Base-by-base conservation (phyloP, 2,797 vertebrate species). In the Alcedo atthis region DNA sequence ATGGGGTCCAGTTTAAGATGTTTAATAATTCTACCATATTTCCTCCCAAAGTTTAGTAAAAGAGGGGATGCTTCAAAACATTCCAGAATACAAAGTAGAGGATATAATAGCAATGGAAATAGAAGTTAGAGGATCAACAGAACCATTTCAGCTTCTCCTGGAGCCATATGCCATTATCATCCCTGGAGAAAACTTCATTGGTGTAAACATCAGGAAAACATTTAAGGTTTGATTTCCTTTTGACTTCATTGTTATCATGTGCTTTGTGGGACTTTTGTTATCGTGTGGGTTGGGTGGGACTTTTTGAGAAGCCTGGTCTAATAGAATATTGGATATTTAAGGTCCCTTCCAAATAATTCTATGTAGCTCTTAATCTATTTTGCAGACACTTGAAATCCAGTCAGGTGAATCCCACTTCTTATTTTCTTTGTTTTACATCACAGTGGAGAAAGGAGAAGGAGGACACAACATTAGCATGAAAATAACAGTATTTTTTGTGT, bases 141-240 rank as follows among this genome's bases (percentile, higher is more conserved):
- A 98, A 93, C 98, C 98, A 1, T 98, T 98, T 96, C 90, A 98
- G 62, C 81, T 99, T 55, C 97, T 98, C 43, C 91, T 99, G 66
- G 99, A 99, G 33, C 99, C 99, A 0, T 99, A 98, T 0, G 98
- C 98, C 62, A 75, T 99, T 64, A 89, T 99, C 25, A 96, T 99
- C 73, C 98, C 98, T 0, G 99, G 98, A 69, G 98, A 99, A 92
- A 97, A 95, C 90, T 98, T 98, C 51, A 97, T 99, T 55, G 97
- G 97, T 93, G 96, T 97, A 4, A 96, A 97, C 12, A 92, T 98
- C 77, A 98, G 91, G 95, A 98, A 97, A 81, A 90, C 81, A 14
- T 99, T 99, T 90, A 98, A 98, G 98, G 99, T 99, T 83, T 53
- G 91, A 40, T 87, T 66, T 91, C 13, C 68, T 81, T 88, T 87